Evolutionary conservation across 2,888 invertebrate genomes (phyloP), one percentile per base, ranked within the genome.

Genomic region (Aplocera efformata): DNA sequence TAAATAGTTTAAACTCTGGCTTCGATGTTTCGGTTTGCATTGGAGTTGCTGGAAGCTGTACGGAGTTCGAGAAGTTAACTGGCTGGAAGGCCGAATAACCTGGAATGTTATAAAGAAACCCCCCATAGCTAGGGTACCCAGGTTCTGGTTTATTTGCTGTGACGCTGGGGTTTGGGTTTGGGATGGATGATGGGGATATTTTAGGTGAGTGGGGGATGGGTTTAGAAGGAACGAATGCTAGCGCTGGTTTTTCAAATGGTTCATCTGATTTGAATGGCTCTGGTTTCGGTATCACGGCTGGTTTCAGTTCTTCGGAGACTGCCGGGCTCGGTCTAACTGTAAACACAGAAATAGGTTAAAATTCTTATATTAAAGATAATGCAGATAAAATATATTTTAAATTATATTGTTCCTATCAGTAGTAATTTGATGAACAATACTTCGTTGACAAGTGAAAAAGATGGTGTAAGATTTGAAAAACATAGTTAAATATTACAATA

Each of bases 21-120:
- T 42, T 65, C 1, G 46, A 10, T 1, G 54, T 26, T 44, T 74
- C 74, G 3, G 50, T 56, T 30, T 58, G 50, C 32, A 63, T 29
- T 0, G 68, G 58, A n/a, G 62, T 55, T 45, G 63, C 64, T 10
- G 47, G 63, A 7, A 70, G 68, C 9, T 68, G 75, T 1, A 69
- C 50, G 1, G 69, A 50, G 7, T 68, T 67, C 1, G 79, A 71
- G 44, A 76, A 79, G 4, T 74, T 67, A 1, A 83, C 71, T 0
- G 88, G 82, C 50, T 86, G 88, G 48, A 88, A 89, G 1, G 88
- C 88, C 0, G 88, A 85, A 51, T 79, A 89, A 1, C 86, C 85
- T 2, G 88, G 88, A 23, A 84, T 78, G 2, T 82, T 80, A 49
- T 84, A 85, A 3, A 86, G 60, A 35, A 79, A 86, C 1, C 82